Base-by-base conservation (phyloP, 92 coral and sea anemone species). In the Siderastrea radians region DNA sequence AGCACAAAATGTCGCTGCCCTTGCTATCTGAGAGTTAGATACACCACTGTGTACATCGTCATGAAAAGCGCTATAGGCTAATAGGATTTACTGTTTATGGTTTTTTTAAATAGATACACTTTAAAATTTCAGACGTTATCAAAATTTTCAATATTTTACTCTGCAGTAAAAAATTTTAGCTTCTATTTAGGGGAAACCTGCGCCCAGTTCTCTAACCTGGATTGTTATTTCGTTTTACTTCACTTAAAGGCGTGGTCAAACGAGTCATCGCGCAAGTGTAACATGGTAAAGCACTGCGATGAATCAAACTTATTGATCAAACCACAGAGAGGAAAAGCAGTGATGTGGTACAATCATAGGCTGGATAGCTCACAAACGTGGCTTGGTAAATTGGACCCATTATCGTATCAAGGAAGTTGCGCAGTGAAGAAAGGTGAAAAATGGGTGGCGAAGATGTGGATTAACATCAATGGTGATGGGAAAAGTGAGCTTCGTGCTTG, bases 391-490 rank as follows among this genome's bases (percentile, higher is more conserved):
- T 55, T 94, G 48, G 98, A 98, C 52, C 98, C 98, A 3, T 69
- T 94, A 3, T 86, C 98, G 15, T 93, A 90, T 69, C 96, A 96
- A 51, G 99, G 99, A n/a, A 95, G 89, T n/a, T 98, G 99, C 79
- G 86, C 64, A 54, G 96, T 96, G 48, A 82, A 43, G 49, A 90
- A 92, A 60, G 98, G 99, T 6, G 95, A 94, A 26, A 98, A 96
- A 82, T 98, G 99, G 99, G 85, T 96, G 7, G 99, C 99, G 2
- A 93, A 94, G 77, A 90, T 89, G 55, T 97, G 99, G 99, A 90
- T 97, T 10, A 93, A 95, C 11, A 76, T 97, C 15, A 85, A 87
- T 38, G 99, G 99, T 1, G 98, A 97, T 80, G 99, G 99, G 2
- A 86, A 80, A 52, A 87, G 64, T 7, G 95, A 95, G 75, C 76